phyloP scores from a whole-genome alignment of 2,797 vertebrate species.

The Kryptolebias ocellatus region DNA sequence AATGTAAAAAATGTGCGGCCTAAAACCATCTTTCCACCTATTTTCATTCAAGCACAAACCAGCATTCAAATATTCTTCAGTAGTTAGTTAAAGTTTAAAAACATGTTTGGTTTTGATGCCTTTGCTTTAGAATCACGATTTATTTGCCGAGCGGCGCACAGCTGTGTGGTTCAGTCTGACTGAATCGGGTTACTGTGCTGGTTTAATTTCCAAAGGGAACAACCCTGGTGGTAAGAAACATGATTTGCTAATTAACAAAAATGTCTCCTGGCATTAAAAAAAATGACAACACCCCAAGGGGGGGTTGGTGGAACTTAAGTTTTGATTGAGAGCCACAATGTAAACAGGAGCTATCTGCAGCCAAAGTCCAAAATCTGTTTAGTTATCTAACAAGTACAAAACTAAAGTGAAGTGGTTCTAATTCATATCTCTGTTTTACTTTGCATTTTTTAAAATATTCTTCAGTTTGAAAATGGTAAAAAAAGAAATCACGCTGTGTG shows the following conservation, averaged over 20 bases:
- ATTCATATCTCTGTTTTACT: neutral
- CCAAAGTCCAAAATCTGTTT: neutral
- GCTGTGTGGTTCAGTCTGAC: conserved; percentile 50
- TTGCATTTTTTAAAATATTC: no score
- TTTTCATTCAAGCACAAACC: no score
- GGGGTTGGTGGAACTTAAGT: conserved; percentile 49
- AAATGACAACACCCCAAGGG: conserved; percentile 60
- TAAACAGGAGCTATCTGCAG: conserved; percentile 57
- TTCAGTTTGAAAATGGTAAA: no score
- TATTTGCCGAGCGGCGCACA: conserved; percentile 25
- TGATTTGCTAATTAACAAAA: conserved; percentile 75
- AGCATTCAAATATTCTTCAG: no score
- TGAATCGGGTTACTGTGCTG: conserved; percentile 76
- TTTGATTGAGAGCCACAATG: conserved; percentile 46
- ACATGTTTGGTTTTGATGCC: neutral
- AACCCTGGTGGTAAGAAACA: conserved; percentile 64
- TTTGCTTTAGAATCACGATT: conserved; percentile 25
- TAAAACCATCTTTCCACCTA: no score
- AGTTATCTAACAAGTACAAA: conserved; percentile 4
- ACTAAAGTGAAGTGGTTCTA: neutral
- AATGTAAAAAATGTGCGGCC: no score
- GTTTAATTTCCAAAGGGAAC: conserved; percentile 77
- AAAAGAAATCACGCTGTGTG: no score
- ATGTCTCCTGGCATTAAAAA: conserved; percentile 70
- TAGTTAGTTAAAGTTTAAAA: no score